Evolutionary conservation across 2,888 invertebrate species (phyloP).

Genomic region (Carterocephalus palaemon): DNA sequence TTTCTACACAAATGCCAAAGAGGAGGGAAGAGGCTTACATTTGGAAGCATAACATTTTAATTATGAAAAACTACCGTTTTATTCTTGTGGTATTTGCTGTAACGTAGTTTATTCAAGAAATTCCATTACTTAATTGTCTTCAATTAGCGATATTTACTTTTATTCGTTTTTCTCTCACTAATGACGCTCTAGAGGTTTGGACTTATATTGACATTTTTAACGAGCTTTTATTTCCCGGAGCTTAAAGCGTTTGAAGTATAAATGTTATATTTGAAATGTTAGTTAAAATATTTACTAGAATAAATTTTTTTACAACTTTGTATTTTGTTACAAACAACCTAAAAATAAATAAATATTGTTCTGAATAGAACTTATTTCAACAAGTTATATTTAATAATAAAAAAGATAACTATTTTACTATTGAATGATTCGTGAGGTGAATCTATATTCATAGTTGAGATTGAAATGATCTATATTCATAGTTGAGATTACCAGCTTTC

Average conservation of each 20-base stretch:
- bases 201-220: slow-evolving; percentile 23
- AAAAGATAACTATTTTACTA: no score
- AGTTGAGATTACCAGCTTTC: no score
- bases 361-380: no score
- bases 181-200: slow-evolving; percentile 14
- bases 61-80: slow-evolving; percentile 15
- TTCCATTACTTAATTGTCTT: slow-evolving; percentile 15
- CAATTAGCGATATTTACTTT: slow-evolving; percentile 23
- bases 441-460: no score
- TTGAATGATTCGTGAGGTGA: no score
- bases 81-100: slow-evolving; percentile 10
- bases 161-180: slow-evolving; percentile 20
- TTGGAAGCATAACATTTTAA: neutral
- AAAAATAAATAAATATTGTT: no score
- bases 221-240: slow-evolving; percentile 7
- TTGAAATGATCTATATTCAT: no score
- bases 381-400: no score
- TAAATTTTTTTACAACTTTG: no score
- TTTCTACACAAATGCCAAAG: no score
- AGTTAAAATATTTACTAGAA: neutral
- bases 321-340: no score
- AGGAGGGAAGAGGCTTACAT: no score
- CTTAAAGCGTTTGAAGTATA: neutral
- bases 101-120: slow-evolving; percentile 5
- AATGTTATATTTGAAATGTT: neutral